A percentile compares a stretch with the other conserved stretches of the same genome.
phyloP scores from a whole-genome alignment of 1,140 invertebrate species.

The Pachypsylla venusta region DNA sequence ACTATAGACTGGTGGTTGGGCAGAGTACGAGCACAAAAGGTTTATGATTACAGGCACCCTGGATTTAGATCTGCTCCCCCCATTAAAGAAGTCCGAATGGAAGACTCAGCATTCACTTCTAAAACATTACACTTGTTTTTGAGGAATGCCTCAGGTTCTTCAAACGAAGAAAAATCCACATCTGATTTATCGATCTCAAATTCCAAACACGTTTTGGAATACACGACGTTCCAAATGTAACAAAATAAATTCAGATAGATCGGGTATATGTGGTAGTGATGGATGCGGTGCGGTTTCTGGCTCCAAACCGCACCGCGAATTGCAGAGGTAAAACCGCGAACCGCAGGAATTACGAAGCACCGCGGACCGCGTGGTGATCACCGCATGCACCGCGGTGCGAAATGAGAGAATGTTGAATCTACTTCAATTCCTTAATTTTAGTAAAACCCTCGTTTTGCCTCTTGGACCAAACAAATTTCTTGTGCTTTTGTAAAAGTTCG shows the following conservation, averaged over 20 bases:
- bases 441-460: background rate
- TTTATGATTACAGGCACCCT: too few relatives aligned
- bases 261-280: too few relatives aligned
- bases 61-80: too few relatives aligned
- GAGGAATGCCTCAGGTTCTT: background rate
- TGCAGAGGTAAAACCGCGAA: too few relatives aligned
- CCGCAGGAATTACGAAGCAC: too few relatives aligned
- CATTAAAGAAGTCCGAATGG: background rate
- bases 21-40: background rate
- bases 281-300: too few relatives aligned
- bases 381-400: too few relatives aligned
- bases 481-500: background rate
- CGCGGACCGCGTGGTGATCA: too few relatives aligned
- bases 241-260: background rate
- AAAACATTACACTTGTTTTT: background rate
- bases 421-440: background rate
- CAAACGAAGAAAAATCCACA: background rate
- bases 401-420: too few relatives aligned
- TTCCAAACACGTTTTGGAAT: background rate
- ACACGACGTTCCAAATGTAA: background rate
- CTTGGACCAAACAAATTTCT: background rate
- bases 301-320: too few relatives aligned
- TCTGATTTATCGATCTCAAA: background rate
- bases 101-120: background rate
- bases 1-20: background rate